Evolutionary conservation across 2,888 invertebrate species (phyloP).

Genomic region (Synergus japonicus): DNA sequence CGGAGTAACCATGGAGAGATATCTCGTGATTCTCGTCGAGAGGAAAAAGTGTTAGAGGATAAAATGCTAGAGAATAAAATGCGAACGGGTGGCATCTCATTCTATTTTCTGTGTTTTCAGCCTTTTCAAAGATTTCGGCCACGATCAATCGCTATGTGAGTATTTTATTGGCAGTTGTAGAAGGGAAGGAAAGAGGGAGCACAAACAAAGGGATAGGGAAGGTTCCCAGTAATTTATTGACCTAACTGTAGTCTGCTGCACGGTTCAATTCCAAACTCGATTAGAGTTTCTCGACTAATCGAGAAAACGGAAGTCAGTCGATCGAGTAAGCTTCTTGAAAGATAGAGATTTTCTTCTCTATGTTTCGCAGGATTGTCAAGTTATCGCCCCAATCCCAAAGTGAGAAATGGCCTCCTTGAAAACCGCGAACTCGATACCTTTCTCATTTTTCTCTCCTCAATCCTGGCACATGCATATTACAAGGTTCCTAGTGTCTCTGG

Average conservation of each 20-base stretch:
- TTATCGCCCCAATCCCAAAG: neutral
- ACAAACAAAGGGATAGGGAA: constrained; percentile 55
- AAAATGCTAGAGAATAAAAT: constrained; percentile 1
- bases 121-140: constrained; percentile 20
- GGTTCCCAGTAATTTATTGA: constrained; percentile 64
- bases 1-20: neutral
- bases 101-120: constrained; percentile 4
- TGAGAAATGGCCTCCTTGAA: constrained; percentile 5
- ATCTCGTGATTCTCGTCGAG: constrained; percentile 5
- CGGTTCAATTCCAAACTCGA: constrained; percentile 60
- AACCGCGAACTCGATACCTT: neutral
- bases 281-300: constrained; percentile 65
- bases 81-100: constrained; percentile 32
- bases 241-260: constrained; percentile 58
- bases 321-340: constrained; percentile 61
- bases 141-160: constrained; percentile 33
- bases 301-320: constrained; percentile 65
- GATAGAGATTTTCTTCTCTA: constrained; percentile 41
- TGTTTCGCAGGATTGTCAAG: constrained; percentile 9
- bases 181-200: constrained; percentile 5
- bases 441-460: neutral
- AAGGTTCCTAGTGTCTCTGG: neutral
- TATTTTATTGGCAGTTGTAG: constrained; percentile 32
- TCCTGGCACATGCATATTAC: constrained; percentile 7
- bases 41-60: neutral